Conservation (phyloP, 2,888 invertebrate species). For the Athetis lepigone region DNA sequence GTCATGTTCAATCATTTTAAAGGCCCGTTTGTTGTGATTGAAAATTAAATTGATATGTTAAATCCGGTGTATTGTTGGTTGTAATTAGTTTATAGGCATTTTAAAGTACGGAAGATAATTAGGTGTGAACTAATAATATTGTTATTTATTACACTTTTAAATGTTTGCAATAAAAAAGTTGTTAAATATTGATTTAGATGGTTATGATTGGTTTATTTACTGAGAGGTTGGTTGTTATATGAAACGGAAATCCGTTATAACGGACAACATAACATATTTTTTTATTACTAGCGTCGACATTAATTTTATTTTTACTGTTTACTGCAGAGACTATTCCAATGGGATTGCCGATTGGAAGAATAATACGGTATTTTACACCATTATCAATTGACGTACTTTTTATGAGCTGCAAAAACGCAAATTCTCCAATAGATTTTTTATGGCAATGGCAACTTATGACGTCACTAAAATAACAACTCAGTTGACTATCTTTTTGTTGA, state of each 20-base stretch:
- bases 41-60: constrained; percentile 63
- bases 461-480: no score
- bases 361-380: no score
- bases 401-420: no score
- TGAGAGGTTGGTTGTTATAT: constrained; percentile 19
- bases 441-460: no score
- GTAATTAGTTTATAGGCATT: constrained; percentile 59
- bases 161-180: constrained; percentile 6
- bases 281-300: not conserved
- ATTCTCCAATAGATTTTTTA: no score
- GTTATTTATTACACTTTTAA: constrained; percentile 31
- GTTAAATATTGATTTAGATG: not conserved
- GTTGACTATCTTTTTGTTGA: no score
- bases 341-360: no score
- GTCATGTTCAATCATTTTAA: constrained; percentile 48
- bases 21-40: constrained; percentile 52
- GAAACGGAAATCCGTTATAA: constrained; percentile 13
- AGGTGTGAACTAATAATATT: constrained; percentile 43
- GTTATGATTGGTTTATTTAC: constrained; percentile 26
- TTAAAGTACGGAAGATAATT: constrained; percentile 46
- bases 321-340: no score
- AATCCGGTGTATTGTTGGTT: constrained; percentile 59
- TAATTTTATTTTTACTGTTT: not conserved
- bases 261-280: not conserved
- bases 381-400: no score